These are phyloP conservation scores for Cepaea hortensis DNA, from an alignment of 2,888 invertebrate genomes.

Conservation along the genomic window DNA sequence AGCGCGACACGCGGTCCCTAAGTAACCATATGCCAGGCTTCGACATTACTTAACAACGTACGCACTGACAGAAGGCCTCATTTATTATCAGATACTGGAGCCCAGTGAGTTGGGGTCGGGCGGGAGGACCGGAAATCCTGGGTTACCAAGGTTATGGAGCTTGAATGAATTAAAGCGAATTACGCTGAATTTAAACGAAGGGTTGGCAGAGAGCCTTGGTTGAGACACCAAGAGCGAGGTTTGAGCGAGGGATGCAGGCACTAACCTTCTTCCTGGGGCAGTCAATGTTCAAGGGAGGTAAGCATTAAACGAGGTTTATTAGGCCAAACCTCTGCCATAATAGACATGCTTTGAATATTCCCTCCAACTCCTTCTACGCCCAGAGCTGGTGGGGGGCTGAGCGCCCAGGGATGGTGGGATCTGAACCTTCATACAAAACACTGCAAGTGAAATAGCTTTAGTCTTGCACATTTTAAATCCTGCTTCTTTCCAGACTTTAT, in stretches of 20 bases:
- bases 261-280: neutral
- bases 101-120: neutral
- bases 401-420: too few relatives aligned
- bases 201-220: neutral
- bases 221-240: neutral
- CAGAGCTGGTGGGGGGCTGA: too few relatives aligned
- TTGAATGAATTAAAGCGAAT: neutral
- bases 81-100: neutral
- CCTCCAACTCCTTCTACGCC: too few relatives aligned
- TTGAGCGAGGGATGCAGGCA: neutral
- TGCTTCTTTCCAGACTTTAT: too few relatives aligned
- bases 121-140: neutral
- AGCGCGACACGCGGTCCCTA: neutral
- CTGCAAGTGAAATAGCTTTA: too few relatives aligned
- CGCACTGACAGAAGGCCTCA: conserved; percentile 2
- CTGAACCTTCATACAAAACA: too few relatives aligned
- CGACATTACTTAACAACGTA: neutral
- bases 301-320: neutral
- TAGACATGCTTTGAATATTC: too few relatives aligned
- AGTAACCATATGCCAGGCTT: conserved; percentile 1
- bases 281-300: neutral
- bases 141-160: neutral
- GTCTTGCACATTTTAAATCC: too few relatives aligned
- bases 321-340: too few relatives aligned
- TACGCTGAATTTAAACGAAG: neutral